Evolutionary conservation across 2,888 invertebrate genomes (phyloP).

Genomic region (Hipparchia semele): DNA sequence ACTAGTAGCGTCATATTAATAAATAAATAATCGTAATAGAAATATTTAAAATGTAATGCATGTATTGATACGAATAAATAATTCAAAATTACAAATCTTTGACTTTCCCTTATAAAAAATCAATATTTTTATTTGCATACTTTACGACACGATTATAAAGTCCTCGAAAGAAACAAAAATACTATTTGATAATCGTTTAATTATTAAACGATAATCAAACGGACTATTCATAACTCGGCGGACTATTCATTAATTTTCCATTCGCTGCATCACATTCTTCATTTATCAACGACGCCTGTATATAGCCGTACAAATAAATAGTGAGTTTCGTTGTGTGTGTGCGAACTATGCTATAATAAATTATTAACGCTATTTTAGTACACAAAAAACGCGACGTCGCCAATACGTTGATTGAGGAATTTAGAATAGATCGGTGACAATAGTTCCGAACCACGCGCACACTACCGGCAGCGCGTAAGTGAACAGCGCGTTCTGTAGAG

Average conservation of each 20-base stretch:
- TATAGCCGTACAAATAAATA: slow-evolving; percentile 24
- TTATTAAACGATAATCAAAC: background rate
- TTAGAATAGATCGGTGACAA: slow-evolving; percentile 93
- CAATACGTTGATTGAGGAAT: slow-evolving; percentile 81
- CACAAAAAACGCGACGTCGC: slow-evolving; percentile 28
- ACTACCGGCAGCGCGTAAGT: slow-evolving; percentile 91
- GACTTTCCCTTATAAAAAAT: background rate
- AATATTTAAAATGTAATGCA: background rate
- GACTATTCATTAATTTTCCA: slow-evolving; percentile 1
- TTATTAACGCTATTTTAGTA: slow-evolving; percentile 10
- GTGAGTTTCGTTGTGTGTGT: slow-evolving; percentile 19
- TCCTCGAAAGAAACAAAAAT: too few species aligned
- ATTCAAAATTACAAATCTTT: background rate
- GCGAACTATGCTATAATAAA: slow-evolving; percentile 31
- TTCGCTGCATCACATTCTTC: background rate
- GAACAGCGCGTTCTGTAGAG: slow-evolving; percentile 85
- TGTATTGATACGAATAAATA: background rate
- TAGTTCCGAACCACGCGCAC: slow-evolving; percentile 93
- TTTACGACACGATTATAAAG: too few species aligned
- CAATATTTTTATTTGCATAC: too few species aligned
- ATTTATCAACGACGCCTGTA: slow-evolving; percentile 1
- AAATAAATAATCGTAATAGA: background rate
- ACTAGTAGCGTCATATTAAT: slow-evolving; percentile 2
- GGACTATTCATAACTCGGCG: slow-evolving; percentile 7
- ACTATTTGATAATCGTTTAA: background rate